Conservation (phyloP, 35 echinoderm and acorn worm genomes). For the Chiridota heheva region DNA sequence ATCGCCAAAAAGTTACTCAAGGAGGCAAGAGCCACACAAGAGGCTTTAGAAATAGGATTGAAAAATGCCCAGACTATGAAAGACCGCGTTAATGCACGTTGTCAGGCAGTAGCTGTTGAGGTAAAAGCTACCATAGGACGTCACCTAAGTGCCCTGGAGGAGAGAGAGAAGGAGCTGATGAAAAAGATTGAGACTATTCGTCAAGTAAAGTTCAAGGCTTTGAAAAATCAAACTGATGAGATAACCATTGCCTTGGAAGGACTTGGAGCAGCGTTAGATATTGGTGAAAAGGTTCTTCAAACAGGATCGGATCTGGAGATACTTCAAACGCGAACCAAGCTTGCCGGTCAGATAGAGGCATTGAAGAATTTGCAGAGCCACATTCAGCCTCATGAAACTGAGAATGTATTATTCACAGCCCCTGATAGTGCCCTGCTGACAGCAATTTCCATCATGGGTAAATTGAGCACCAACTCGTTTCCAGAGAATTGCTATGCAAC, state of each 20-base stretch:
- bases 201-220: constrained; percentile 76
- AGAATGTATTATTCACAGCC: constrained; percentile 87
- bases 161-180: constrained; percentile 81
- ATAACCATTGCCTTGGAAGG: constrained; percentile 66
- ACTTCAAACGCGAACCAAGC: constrained; percentile 83
- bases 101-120: constrained; percentile 73
- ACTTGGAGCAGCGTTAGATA: constrained; percentile 58
- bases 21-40: constrained; percentile 72
- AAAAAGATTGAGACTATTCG: constrained; percentile 83
- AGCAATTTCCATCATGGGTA: constrained; percentile 84
- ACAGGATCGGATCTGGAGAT: constrained; percentile 77
- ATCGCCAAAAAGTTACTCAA: constrained; percentile 74
- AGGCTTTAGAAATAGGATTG: constrained; percentile 78
- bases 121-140: constrained; percentile 76
- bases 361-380: constrained; percentile 68
- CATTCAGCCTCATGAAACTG: constrained; percentile 84
- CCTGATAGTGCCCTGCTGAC: constrained; percentile 95
- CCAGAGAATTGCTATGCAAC: constrained; percentile 88
- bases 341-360: constrained; percentile 72
- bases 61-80: constrained; percentile 77
- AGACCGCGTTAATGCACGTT: constrained; percentile 73
- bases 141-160: constrained; percentile 87
- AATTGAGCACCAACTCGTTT: constrained; percentile 91
- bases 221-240: constrained; percentile 74
- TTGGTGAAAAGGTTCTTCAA: constrained; percentile 76